phyloP scores from a whole-genome alignment of 1,140 invertebrate genomes.

The Sminthurinus signatus region DNA sequence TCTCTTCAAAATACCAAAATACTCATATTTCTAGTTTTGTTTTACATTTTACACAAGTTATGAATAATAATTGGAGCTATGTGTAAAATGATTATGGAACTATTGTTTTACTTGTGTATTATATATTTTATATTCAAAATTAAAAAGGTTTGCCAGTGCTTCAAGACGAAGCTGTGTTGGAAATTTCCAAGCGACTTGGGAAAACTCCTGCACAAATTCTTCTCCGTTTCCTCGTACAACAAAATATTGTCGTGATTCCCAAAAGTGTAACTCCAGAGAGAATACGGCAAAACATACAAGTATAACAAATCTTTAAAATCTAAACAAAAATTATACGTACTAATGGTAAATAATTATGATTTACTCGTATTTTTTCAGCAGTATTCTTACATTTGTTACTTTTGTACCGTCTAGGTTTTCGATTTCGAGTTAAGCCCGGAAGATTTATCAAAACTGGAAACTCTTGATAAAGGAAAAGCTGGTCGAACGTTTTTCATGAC shows the following conservation, averaged over 20 bases:
- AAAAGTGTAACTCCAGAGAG: constrained; percentile 69
- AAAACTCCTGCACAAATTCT: constrained; percentile 72
- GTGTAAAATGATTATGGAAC: no score
- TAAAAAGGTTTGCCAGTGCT: neutral
- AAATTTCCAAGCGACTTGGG: constrained; percentile 58
- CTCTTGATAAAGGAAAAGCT: constrained; percentile 53
- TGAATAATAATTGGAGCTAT: no score
- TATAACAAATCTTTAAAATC: constrained; percentile 13
- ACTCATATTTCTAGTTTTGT: no score
- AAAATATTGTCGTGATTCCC: constrained; percentile 68
- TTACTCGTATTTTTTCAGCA: neutral
- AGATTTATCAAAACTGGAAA: constrained; percentile 50
- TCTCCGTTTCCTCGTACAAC: constrained; percentile 64
- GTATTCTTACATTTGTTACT: neutral
- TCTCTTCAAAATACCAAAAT: no score
- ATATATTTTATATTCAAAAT: no score
- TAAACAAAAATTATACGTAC: neutral
- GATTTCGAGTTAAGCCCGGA: constrained; percentile 52
- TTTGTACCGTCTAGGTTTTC: constrained; percentile 53
- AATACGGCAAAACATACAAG: constrained; percentile 56
- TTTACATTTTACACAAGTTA: no score
- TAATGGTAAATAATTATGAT: neutral
- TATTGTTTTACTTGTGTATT: no score
- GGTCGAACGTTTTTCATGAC: constrained; percentile 44
- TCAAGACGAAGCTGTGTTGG: neutral